phyloP scores from a whole-genome alignment of 2,888 invertebrate genomes.

The Belgica antarctica region DNA sequence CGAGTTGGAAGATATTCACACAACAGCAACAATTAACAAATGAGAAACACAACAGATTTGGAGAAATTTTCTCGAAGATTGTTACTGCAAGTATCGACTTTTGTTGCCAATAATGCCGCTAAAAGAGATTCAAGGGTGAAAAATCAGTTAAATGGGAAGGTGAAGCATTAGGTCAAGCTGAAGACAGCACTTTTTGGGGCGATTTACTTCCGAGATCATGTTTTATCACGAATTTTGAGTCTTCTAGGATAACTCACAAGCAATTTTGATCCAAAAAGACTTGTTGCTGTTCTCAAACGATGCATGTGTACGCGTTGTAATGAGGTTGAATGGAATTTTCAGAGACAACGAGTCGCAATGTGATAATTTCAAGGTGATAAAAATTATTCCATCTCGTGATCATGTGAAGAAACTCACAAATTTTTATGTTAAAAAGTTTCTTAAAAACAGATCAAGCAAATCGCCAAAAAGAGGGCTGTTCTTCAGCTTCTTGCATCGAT shows the following conservation, averaged over 20 bases:
- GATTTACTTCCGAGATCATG: not conserved
- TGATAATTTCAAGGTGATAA: not conserved
- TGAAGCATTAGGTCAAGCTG: not conserved
- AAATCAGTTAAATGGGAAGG: not conserved
- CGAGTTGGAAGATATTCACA: not conserved
- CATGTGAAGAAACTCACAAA: not conserved
- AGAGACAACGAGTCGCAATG: not conserved
- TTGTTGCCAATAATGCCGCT: conserved; percentile 5
- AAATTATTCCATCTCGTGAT: too few relatives aligned
- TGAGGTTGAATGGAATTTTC: not conserved
- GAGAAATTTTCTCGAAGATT: not conserved
- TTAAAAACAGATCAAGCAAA: conserved; percentile 20
- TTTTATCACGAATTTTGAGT: conserved; percentile 6
- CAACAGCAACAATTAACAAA: not conserved
- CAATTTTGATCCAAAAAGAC: too few relatives aligned
- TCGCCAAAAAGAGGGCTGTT: conserved; percentile 25
- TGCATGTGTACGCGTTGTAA: not conserved
- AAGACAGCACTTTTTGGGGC: conserved; percentile 1
- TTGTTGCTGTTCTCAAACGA: too few relatives aligned
- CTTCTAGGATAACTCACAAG: too few relatives aligned
- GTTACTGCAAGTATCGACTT: not conserved
- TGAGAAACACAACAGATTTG: not conserved
- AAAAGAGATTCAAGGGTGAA: not conserved
- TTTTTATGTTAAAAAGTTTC: not conserved
- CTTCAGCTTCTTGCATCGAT: conserved; percentile 21